A percentile compares a stretch with the other conserved stretches of the same genome.
Evolutionary conservation across 2,888 invertebrate species (phyloP).

Genomic region (Calameuta idolon): DNA sequence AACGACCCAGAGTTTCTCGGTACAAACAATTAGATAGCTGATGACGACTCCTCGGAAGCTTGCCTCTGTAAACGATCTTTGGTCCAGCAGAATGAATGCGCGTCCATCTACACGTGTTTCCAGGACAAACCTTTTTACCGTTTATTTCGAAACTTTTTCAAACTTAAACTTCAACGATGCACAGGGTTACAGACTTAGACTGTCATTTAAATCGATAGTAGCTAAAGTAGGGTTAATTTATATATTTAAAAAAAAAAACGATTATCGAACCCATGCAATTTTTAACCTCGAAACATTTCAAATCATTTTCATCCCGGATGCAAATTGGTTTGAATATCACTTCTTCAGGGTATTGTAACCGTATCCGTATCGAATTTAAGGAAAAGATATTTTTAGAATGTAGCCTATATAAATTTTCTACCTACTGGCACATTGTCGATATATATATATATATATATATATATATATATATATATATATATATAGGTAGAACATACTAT

Average conservation of each 20-base stretch:
- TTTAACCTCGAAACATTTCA: background rate
- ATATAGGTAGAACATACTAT: background rate
- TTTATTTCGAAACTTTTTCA: background rate
- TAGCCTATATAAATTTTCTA: background rate
- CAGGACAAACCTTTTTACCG: background rate
- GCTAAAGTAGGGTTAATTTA: background rate
- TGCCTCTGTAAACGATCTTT: background rate
- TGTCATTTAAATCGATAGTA: background rate
- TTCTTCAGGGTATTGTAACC: background rate
- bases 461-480: background rate
- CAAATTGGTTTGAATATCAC: background rate
- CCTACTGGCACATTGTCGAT: background rate
- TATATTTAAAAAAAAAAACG: background rate
- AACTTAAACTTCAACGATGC: background rate
- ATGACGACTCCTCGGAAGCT: slow-evolving; percentile 31
- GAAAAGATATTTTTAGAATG: background rate
- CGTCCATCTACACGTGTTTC: background rate
- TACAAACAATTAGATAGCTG: slow-evolving; percentile 33
- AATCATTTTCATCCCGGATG: background rate
- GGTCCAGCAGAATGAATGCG: background rate
- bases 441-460: background rate
- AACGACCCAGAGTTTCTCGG: slow-evolving; percentile 29
- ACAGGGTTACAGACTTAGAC: background rate
- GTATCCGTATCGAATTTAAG: background rate
- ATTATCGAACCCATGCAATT: background rate